Conservation (phyloP, 2,113 vertebrate species). For the Menidia beryllina region DNA sequence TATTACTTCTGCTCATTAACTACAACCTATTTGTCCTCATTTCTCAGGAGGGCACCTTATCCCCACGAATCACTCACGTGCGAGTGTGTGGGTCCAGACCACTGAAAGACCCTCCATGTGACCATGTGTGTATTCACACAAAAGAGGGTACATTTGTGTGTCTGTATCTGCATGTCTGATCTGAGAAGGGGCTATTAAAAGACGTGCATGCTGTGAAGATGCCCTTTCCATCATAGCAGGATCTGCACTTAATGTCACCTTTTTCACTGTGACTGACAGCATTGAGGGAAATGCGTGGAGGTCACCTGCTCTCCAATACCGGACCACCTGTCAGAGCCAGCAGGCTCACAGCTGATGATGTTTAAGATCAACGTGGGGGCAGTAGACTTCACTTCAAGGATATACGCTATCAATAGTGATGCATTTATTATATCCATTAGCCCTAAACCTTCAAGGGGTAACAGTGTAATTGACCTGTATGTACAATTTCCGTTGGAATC, state of each 20-base stretch:
- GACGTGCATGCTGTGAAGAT: conserved; percentile 64
- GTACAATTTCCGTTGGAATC: conserved; percentile 43
- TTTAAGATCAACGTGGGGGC: conserved; percentile 64
- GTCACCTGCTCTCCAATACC: conserved; percentile 48
- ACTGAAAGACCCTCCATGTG: conserved; percentile 8
- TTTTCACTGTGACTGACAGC: conserved; percentile 72
- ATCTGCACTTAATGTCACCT: conserved; percentile 67
- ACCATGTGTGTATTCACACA: conserved; percentile 15
- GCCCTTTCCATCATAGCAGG: conserved; percentile 68
- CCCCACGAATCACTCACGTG: conserved; percentile 27
- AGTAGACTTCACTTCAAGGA: conserved; percentile 63
- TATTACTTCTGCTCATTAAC: conserved; percentile 15
- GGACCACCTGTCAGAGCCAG: conserved; percentile 71
- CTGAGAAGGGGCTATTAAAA: conserved; percentile 56
- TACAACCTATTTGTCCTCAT: conserved; percentile 28
- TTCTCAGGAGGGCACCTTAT: conserved; percentile 39
- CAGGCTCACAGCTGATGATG: conserved; percentile 42
- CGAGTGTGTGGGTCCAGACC: conserved; percentile 13
- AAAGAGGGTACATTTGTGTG: conserved; percentile 29
- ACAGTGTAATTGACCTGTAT: conserved; percentile 59
- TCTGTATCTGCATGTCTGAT: conserved; percentile 37
- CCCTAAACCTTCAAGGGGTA: conserved; percentile 51
- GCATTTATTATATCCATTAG: conserved; percentile 71
- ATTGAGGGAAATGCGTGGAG: conserved; percentile 20
- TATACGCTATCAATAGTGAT: conserved; percentile 44